Evolutionary conservation across 2,797 vertebrate species (phyloP), one percentile per base, ranked within the genome.

Genomic region (Smutsia temminckii): DNA sequence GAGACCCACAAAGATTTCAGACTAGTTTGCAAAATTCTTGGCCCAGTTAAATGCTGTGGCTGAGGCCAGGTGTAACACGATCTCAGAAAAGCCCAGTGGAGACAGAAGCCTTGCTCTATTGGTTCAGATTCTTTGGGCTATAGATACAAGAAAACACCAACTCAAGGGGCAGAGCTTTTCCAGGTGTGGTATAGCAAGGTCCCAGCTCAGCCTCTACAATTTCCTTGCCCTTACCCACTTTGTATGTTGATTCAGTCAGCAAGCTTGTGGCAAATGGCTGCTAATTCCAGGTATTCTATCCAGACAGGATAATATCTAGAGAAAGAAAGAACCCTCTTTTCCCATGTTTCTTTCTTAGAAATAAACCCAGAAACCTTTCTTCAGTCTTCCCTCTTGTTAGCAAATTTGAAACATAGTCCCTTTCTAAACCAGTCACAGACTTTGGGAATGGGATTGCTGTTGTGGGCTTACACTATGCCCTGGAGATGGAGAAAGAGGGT

Each of bases 391-490:
- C 85, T 42, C 18, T 86, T 42, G 34, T 71, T 68, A 72, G 40
- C 37, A 93, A 93, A 80, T 81, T 66, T 87, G 57, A 42, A 87
- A 89, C 16, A 40, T 18, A 20, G 13, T 61, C 32, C 55, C 57
- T 96, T 96, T 91, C 68, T 83, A 89, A 89, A 83, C 34, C 57
- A 91, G 42, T 68, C 71, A 81, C 21, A 68, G 49, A 3, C 42
- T 59, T 90, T 92, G 57, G 49, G 77, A 85, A 68, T 8, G 6
- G 66, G 69, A 74, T 57, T 34, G 23, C 85, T 32, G 42, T 85
- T 29, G 13, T 13, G 16, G 27, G n/a, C 18, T 90, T 87, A 93
- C 61, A 53, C 66, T 68, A 23, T 66, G 12, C 75, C 66, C 61
- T 86, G 27, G 40, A 59, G 37, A 53, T 80, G 27, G 49, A 9